Conservation (phyloP, 2,888 invertebrate genomes). For the Bimastos eiseni region DNA sequence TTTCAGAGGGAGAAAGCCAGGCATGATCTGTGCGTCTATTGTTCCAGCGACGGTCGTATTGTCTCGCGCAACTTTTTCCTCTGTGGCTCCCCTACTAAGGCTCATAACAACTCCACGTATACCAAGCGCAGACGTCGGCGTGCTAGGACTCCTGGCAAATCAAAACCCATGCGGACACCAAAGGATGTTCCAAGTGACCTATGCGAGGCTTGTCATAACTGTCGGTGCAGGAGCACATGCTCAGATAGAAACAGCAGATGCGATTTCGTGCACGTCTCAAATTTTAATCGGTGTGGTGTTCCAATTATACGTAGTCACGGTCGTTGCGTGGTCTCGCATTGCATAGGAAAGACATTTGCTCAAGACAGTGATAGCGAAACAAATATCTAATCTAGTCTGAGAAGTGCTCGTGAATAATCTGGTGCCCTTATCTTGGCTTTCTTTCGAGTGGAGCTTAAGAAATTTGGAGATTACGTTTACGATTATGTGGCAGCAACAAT, state of each 20-base stretch:
- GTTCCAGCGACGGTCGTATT: neutral
- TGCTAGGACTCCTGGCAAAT: neutral
- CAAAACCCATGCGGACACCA: neutral
- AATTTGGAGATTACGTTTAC: no score
- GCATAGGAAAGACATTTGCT: neutral
- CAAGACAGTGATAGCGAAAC: neutral
- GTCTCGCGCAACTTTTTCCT: neutral
- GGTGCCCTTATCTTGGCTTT: no score
- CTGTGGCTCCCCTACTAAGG: neutral
- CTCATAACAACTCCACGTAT: neutral
- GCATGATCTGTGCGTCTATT: neutral
- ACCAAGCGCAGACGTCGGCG: neutral
- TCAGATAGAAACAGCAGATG: neutral
- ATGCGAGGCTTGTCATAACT: neutral
- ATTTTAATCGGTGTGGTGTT: neutral
- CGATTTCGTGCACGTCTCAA: neutral
- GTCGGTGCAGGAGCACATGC: neutral
- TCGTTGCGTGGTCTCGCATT: neutral
- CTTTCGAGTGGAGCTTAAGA: no score
- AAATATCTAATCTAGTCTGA: neutral
- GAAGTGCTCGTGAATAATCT: no score
- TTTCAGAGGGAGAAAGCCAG: neutral
- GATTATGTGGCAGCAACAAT: neutral
- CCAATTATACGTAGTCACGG: neutral
- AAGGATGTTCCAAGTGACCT: neutral